These are phyloP conservation scores for Lithophane leautieri DNA, from an alignment of 2,888 invertebrate genomes.

Conservation along the genomic window DNA sequence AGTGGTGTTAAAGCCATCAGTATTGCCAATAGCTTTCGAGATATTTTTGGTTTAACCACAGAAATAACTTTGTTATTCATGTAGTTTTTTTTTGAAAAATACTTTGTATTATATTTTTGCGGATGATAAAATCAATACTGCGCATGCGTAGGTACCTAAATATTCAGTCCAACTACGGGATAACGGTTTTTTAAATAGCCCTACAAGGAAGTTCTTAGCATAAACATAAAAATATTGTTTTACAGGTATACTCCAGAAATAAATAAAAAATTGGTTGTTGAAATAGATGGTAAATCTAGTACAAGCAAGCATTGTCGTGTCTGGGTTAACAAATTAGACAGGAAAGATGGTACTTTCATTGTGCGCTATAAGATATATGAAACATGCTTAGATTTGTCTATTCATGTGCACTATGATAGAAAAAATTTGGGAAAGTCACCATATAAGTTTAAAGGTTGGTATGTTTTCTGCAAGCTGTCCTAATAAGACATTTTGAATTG, in stretches of 20 bases:
- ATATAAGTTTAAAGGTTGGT: conserved; percentile 91
- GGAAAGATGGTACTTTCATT: conserved; percentile 95
- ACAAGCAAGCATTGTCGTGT: conserved; percentile 91
- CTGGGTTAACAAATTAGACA: conserved; percentile 94
- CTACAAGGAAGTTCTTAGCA: not conserved
- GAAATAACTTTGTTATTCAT: not conserved
- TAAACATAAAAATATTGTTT: not conserved
- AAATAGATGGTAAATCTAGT: conserved; percentile 90
- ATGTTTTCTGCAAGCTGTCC: not conserved
- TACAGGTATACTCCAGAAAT: conserved; percentile 88
- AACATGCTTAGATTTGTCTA: conserved; percentile 93
- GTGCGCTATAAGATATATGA: conserved; percentile 95
- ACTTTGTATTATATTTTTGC: not conserved
- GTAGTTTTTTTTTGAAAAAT: not conserved
- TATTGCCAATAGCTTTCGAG: not conserved
- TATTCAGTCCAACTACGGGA: not conserved
- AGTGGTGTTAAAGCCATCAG: too few species aligned
- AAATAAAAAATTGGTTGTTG: conserved; percentile 86
- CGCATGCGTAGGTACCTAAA: not conserved
- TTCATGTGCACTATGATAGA: conserved; percentile 92
- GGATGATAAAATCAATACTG: not conserved
- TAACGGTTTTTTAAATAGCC: not conserved
- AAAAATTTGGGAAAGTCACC: conserved; percentile 92
- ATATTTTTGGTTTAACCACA: not conserved
- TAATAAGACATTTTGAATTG: not conserved